Conservation (phyloP, 2,113 vertebrate genomes). For the Amphilophus citrinellus region DNA sequence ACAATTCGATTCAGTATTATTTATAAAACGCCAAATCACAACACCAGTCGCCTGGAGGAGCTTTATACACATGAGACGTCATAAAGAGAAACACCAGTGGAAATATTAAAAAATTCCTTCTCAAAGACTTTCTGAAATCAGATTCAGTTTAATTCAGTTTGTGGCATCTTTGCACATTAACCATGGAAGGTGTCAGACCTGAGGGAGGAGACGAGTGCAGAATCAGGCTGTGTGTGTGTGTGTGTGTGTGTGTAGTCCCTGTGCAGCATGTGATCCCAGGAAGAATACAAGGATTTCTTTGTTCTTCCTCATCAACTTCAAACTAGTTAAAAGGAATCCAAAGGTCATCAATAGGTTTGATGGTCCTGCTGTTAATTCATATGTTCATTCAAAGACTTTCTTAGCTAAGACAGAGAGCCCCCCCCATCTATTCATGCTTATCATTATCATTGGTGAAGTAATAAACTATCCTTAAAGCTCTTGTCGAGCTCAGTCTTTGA, state of each 20-base stretch:
- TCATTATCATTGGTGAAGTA: not conserved
- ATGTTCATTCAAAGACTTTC: not conserved
- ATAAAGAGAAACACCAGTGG: not conserved
- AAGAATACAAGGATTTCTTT: not conserved
- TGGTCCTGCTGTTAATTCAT: not conserved
- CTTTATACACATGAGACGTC: not conserved
- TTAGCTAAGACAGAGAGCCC: too few relatives aligned
- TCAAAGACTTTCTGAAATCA: not conserved
- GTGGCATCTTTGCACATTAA: not conserved
- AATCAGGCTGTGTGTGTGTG: not conserved
- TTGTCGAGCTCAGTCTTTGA: not conserved
- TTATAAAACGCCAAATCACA: too few relatives aligned
- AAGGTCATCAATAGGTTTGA: conserved; percentile 2
- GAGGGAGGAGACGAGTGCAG: not conserved
- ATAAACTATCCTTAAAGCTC: not conserved
- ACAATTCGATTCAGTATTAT: too few relatives aligned
- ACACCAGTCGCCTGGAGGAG: too few relatives aligned
- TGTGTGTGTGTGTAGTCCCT: not conserved
- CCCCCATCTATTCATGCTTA: not conserved
- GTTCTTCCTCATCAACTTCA: not conserved
- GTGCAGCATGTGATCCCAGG: not conserved
- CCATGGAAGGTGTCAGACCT: not conserved
- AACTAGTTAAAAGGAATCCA: not conserved
- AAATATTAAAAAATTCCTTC: not conserved
- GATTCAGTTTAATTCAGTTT: not conserved